These are phyloP conservation scores for Trachemys scripta DNA, from an alignment of 2,113 vertebrate species.

Conservation along the genomic window DNA sequence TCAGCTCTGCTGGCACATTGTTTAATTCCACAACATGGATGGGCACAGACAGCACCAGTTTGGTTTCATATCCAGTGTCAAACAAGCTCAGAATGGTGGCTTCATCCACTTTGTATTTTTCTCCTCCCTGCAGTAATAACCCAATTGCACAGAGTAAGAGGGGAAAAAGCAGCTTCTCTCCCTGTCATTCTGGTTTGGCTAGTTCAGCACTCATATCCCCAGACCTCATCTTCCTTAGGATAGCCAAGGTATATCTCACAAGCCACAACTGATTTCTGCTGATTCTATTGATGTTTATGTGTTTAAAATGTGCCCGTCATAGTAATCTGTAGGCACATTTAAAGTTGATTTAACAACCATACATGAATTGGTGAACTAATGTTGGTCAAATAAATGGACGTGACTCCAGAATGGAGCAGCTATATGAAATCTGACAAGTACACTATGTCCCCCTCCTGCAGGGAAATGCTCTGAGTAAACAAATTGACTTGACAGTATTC, in stretches of 20 bases:
- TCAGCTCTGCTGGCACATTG: conserved; percentile 34
- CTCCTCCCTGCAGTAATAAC: conserved; percentile 65
- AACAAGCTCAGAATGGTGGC: conserved; percentile 75
- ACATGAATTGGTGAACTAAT: not conserved
- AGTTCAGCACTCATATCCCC: fast-evolving
- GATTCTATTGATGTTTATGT: not conserved
- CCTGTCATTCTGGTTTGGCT: not conserved
- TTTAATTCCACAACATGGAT: conserved; percentile 9
- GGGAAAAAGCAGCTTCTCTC: not conserved
- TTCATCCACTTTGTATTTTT: conserved; percentile 65
- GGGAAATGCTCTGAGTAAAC: not conserved
- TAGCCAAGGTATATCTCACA: not conserved
- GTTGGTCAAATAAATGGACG: not conserved
- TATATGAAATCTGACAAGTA: not conserved
- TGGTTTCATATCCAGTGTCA: conserved; percentile 55
- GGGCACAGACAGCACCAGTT: not conserved
- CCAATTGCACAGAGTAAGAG: not conserved
- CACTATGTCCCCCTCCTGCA: not conserved
- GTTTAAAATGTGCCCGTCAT: not conserved
- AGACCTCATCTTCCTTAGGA: not conserved
- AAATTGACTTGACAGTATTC: not conserved
- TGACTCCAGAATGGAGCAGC: not conserved
- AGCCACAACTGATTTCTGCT: not conserved
- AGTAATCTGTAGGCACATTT: fast-evolving
- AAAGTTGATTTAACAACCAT: not conserved